Evolutionary conservation across 1,140 invertebrate genomes (phyloP), one percentile per base, ranked within the genome.

Genomic region (Orchesella cincta): DNA sequence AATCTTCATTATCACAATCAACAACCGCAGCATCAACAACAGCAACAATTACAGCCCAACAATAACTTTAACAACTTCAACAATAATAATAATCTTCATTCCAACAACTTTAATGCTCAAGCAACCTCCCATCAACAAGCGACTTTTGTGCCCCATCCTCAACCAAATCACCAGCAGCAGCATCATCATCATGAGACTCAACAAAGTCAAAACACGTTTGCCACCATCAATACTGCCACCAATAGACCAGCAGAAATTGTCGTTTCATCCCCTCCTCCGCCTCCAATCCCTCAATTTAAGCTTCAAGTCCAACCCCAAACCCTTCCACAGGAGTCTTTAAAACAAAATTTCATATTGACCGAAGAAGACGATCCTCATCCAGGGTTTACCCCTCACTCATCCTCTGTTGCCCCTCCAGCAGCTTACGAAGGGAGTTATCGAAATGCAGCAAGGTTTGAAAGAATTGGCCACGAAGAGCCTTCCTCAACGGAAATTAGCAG

Each of bases 281-380:
- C 62, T 12, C 31, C 62, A 31, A 29, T 67, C 12, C 62, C 62
- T n/a, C 62, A 33, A 23, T 67, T 31, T 5, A 67, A 67, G 31
- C n/a, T 67, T 12, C 31, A 3, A 3, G 31, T 67, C 23, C 29
- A 67, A 31, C 5, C 33, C 5, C 62, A 26, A 12, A n/a, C 62
- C 12, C 33, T 29, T 1, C 2, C 62, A 12, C 26, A 67, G 8
- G 62, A 67, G 62, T 33, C 31, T 12, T 14, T 67, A 29, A 31
- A 26, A 5, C 62, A 67, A 67, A 67, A 67, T 23, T 67, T 67
- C 33, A 67, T 67, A 12, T 33, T 67, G 3, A 67, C 26, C 29
- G 62, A 67, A 67, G 62, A 26, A 5, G 62, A 67, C 29, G 62
- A 67, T 33, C 62, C 62, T 1, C 62, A 67, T 67, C 62, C 62